These are phyloP conservation scores for Sterrhoptilus dennistouni DNA, from an alignment of 2,113 vertebrate genomes.

Conservation along the genomic window DNA sequence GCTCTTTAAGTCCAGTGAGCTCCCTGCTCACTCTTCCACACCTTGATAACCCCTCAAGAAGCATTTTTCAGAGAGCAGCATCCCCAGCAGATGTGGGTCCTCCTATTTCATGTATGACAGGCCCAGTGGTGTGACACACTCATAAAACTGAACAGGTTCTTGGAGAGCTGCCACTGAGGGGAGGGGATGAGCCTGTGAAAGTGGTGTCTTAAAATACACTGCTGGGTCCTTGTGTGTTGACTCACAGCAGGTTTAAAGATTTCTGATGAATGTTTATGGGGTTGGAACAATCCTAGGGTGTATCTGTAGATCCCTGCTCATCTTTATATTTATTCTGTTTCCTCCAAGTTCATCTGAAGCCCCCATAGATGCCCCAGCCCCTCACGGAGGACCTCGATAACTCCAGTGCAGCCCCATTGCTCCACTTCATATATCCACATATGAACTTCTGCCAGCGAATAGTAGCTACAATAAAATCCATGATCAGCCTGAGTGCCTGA, in stretches of 20 bases:
- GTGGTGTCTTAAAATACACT: not conserved
- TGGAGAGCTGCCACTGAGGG: not conserved
- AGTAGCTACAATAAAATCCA: not conserved
- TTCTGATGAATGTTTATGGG: not conserved
- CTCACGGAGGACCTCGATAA: accelerated
- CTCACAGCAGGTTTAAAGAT: not conserved
- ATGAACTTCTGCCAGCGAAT: not conserved
- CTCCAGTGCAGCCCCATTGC: not conserved
- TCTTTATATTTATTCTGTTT: not conserved
- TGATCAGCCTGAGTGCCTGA: not conserved
- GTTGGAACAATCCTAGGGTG: not conserved
- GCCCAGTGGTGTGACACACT: accelerated
- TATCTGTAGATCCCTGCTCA: not conserved
- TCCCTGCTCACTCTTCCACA: not conserved
- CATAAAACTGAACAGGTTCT: not conserved
- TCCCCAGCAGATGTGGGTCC: not conserved
- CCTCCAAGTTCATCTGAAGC: not conserved
- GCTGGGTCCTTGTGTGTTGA: not conserved
- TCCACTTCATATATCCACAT: accelerated
- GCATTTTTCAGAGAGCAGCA: not conserved
- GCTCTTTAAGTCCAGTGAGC: not conserved
- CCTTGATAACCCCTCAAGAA: not conserved
- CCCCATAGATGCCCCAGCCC: not conserved
- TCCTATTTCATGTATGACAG: not conserved
- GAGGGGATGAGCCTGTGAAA: not conserved